Base-by-base conservation (phyloP, 2,113 vertebrate species). In the Cathartes aura region DNA sequence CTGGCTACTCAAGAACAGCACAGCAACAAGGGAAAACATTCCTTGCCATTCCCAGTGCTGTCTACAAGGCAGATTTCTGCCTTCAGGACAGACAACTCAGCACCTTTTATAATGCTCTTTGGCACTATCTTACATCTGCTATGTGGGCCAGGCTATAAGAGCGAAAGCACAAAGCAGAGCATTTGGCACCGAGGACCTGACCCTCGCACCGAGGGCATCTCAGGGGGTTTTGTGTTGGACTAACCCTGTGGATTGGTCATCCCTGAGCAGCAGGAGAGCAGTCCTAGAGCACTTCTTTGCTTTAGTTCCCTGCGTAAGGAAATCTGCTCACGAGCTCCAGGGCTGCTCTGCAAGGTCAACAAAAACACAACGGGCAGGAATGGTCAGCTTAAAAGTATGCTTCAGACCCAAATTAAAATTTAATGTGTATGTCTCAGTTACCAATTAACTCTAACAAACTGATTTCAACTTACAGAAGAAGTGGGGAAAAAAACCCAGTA, bases 371-470 rank as follows among this genome's bases (percentile, higher is more conserved):
- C 24, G 47, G 32, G 19, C 1, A 53, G 17, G 13, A 60, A 38
- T 0, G 2, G 17, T 15, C 53, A 32, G 56, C 71, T 42, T 30
- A 43, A 27, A 58, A 56, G 12, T 2, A 20, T 0, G 3, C 27
- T 70, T 63, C 55, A 42, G 34, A 66, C 34, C 1, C 48, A 42
- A 47, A 32, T 1, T 7, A 47, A n/a, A 91, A 68, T 5, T 13
- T 29, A 67, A 62, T 3, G 15, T 0, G 1, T 2, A 1, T 2
- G 4, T 30, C 66, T 66, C 36, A 0, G 0, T 27, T 36, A 59
- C 64, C 21, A 47, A 8, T 42, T 42, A 81, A 75, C 52, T 52
- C 40, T 21, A 42, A 60, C 15, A 62, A 76, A 45, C 11, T 29
- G 7, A 70, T 62, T 62, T 26, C 67, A 63, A 23, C 12, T 45